Evolutionary conservation across 2,797 vertebrate genomes (phyloP).

Genomic region (Natrix natrix): DNA sequence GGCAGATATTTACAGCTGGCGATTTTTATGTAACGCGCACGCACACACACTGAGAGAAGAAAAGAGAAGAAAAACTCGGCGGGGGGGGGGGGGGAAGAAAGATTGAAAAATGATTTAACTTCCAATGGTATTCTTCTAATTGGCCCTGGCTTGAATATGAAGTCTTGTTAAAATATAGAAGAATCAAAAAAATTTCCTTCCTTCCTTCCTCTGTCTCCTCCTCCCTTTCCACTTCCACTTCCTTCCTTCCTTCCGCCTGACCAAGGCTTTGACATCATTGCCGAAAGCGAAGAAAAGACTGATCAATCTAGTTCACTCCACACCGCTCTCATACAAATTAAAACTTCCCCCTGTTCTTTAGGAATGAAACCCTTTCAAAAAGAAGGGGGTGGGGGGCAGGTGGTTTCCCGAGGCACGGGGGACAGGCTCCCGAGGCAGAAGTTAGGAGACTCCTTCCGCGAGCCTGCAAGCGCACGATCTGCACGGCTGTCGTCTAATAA

Average conservation of each 20-base stretch:
- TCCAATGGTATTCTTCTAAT: not conserved
- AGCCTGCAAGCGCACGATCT: not conserved
- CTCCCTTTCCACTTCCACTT: not conserved
- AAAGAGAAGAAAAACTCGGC: not conserved
- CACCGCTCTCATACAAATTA: not conserved
- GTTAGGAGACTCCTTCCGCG: not conserved
- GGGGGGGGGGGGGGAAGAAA: not conserved
- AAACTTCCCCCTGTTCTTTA: not conserved
- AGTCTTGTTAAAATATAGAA: slow-evolving; percentile 62
- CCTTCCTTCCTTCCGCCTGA: not conserved
- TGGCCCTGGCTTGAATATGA: not conserved
- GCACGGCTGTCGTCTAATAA: not conserved
- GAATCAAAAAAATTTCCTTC: not conserved
- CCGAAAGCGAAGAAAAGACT: not conserved
- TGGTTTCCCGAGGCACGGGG: not conserved
- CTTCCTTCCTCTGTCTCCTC: not conserved
- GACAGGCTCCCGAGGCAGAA: not conserved
- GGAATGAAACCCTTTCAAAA: not conserved
- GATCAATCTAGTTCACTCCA: not conserved
- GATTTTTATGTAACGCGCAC: not conserved
- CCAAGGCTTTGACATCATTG: not conserved
- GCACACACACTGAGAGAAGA: not conserved
- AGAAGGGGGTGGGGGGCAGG: not conserved
- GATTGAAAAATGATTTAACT: not conserved
- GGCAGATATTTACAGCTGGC: not conserved